Evolutionary conservation across 2,113 vertebrate genomes (phyloP).

Genomic region (Macaca mulatta): DNA sequence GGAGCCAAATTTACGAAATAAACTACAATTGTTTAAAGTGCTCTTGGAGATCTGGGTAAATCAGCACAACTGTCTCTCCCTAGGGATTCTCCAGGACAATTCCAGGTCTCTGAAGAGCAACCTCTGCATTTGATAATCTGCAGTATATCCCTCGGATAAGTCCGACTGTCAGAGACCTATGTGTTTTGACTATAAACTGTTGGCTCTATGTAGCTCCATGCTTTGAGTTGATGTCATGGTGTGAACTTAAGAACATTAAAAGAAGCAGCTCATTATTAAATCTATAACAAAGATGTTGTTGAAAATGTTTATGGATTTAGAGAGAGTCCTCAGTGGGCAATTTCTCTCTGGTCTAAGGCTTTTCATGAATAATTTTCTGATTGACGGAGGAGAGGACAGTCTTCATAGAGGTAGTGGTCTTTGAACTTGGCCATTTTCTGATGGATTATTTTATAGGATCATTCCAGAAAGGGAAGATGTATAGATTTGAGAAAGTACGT

Average conservation of each 20-base stretch:
- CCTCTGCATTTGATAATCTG: not conserved
- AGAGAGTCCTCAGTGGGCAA: not conserved
- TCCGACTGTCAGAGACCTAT: not conserved
- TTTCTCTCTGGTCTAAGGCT: constrained; percentile 1
- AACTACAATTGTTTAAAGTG: not conserved
- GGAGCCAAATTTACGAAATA: not conserved
- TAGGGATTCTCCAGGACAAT: not conserved
- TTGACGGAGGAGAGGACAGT: constrained; percentile 1
- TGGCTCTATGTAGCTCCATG: not conserved
- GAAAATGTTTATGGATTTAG: constrained; percentile 13
- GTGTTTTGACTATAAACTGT: not conserved
- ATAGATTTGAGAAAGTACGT: not conserved
- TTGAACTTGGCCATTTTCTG: constrained; percentile 12
- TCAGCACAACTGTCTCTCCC: fast-evolving
- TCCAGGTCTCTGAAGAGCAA: not conserved
- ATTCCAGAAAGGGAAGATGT: not conserved
- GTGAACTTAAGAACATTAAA: not conserved
- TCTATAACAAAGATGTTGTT: not conserved
- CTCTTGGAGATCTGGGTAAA: not conserved
- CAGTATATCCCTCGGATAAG: not conserved
- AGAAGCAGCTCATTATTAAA: not conserved
- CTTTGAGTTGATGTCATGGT: not conserved
- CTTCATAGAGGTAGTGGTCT: constrained; percentile 24
- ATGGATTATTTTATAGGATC: constrained; percentile 10
- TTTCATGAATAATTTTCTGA: constrained; percentile 50